phyloP scores from a whole-genome alignment of 1,140 invertebrate genomes.

The Ladona fulva region DNA sequence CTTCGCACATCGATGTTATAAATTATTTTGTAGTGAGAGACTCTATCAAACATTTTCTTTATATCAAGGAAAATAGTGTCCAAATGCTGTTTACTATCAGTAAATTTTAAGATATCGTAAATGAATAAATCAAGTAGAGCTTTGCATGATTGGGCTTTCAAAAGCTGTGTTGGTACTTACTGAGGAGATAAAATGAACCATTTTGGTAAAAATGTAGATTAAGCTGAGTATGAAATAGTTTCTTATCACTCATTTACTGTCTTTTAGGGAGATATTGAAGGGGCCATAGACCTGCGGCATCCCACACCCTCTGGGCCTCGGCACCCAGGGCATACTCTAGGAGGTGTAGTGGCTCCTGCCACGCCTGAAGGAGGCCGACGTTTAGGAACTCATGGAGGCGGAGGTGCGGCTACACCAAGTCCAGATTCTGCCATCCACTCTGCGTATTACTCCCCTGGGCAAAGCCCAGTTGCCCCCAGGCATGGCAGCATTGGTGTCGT shows the following conservation, averaged over 20 bases:
- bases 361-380: slow-evolving; percentile 23
- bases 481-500: slow-evolving; percentile 38
- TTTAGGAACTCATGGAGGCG: slow-evolving; percentile 23
- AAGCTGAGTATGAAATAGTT: too few relatives aligned
- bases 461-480: slow-evolving; percentile 72
- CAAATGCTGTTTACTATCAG: too few relatives aligned
- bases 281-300: background rate
- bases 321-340: slow-evolving; percentile 24
- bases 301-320: background rate
- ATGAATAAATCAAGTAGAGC: too few relatives aligned
- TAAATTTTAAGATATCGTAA: too few relatives aligned
- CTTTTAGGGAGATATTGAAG: background rate
- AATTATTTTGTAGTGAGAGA: too few relatives aligned
- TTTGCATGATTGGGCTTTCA: too few relatives aligned
- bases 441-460: slow-evolving; percentile 72
- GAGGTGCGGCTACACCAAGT: slow-evolving; percentile 53
- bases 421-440: slow-evolving; percentile 81
- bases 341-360: slow-evolving; percentile 25
- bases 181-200: too few relatives aligned
- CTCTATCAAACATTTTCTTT: too few relatives aligned
- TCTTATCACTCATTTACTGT: background rate
- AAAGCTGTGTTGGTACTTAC: too few relatives aligned
- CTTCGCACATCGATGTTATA: too few relatives aligned
- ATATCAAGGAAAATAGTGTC: too few relatives aligned
- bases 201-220: too few relatives aligned